Evolutionary conservation across 1,140 invertebrate genomes (phyloP).

Genomic region (Drosophila tani): DNA sequence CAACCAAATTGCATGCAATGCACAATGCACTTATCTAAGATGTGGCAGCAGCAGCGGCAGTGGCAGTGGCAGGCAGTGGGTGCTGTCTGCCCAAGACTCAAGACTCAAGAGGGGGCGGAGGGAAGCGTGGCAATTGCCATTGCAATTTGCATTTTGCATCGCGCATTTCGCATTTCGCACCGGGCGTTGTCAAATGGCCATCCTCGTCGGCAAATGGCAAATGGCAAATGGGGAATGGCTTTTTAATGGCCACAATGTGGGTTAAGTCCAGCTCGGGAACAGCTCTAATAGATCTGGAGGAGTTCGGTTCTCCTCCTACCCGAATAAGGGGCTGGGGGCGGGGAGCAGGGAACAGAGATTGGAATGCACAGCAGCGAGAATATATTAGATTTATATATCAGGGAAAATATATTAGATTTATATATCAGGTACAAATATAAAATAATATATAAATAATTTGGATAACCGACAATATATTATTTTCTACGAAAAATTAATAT

Average conservation of each 20-base stretch:
- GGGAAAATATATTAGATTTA: not conserved
- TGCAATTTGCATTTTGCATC: slow-evolving; percentile 58
- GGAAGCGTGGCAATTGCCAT: slow-evolving; percentile 59
- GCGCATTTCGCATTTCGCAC: slow-evolving; percentile 76
- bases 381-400: not conserved
- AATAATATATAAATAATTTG: not conserved
- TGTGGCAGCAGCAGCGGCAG: slow-evolving; percentile 26
- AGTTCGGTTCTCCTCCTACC: slow-evolving; percentile 1
- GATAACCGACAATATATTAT: no score
- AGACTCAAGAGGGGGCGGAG: slow-evolving; percentile 4
- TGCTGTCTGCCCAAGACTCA: slow-evolving; percentile 9
- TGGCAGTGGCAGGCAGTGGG: slow-evolving; percentile 22
- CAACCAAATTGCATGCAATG: slow-evolving; percentile 71
- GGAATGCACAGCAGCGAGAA: slow-evolving; percentile 7
- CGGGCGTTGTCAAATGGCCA: slow-evolving; percentile 73
- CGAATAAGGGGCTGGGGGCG: not conserved
- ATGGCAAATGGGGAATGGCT: slow-evolving; percentile 46
- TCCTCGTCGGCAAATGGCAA: slow-evolving; percentile 25
- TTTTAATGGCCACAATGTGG: slow-evolving; percentile 66
- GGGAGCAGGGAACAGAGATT: slow-evolving; percentile 2
- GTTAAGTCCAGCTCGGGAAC: slow-evolving; percentile 68
- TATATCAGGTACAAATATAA: not conserved
- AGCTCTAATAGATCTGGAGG: slow-evolving; percentile 42
- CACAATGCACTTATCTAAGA: slow-evolving; percentile 58
- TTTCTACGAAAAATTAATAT: no score